phyloP scores from a whole-genome alignment of 2,113 vertebrate genomes.

The Todiramphus chloris region DNA sequence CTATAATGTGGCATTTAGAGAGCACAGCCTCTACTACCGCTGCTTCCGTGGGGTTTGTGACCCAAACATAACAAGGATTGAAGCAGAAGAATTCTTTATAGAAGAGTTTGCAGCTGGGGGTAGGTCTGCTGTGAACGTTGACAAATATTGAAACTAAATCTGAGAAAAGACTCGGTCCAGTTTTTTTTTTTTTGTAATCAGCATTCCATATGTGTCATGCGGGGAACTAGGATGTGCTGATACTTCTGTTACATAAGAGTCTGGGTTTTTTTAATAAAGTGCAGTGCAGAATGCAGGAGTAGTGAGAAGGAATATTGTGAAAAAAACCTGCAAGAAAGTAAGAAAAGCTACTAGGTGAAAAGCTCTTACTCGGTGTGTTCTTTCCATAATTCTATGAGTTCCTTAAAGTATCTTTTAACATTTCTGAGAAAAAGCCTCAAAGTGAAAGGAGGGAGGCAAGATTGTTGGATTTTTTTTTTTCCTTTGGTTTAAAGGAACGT shows the following conservation, averaged over 20 bases:
- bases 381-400: conserved; percentile 3
- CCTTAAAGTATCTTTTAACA: background rate
- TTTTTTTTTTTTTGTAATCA: background rate
- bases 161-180: background rate
- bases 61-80: background rate
- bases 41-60: background rate
- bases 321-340: background rate
- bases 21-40: background rate
- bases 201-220: conserved; percentile 28
- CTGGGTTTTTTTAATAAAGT: background rate
- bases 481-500: conserved; percentile 4
- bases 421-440: conserved; percentile 26
- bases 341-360: background rate
- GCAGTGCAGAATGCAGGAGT: background rate
- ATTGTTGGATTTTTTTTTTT: background rate
- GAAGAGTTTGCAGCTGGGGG: background rate
- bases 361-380: background rate
- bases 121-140: background rate
- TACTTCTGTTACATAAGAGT: conserved; percentile 4
- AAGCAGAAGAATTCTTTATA: background rate
- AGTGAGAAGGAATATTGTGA: background rate
- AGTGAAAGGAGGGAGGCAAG: background rate
- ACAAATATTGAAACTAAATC: conserved; percentile 45
- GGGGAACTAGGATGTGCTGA: conserved; percentile 1
- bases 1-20: background rate